Base-by-base conservation (phyloP, 2,888 invertebrate genomes). In the Drosophila peninsularis region DNA sequence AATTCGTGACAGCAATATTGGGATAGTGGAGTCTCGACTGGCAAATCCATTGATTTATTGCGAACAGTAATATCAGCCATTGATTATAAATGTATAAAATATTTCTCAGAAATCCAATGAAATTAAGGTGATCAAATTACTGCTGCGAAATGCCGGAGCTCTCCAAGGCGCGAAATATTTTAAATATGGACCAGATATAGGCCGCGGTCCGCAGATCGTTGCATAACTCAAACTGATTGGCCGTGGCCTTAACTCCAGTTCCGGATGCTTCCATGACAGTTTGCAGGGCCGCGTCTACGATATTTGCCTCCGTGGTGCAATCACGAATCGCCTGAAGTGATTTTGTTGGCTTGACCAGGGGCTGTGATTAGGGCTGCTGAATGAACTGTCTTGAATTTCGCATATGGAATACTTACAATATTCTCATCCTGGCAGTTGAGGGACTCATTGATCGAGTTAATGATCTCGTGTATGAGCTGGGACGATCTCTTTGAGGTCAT, bases 241-340 rank as follows among this genome's bases (percentile, higher is more conserved):
- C 96, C 37, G 97, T 97, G 92, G 95, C 95, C 96, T 98, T 98
- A 86, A 99, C 98, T 92, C 98, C 98, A 94, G 95, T 95, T 56
- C 98, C 98, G 45, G 99, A 98, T 89, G 97, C 94, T 93, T 98
- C 98, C 98, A 99, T 99, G 56, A 99, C 98, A 92, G 98, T 98
- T 92, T 98, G 98, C 56, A 99, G 94, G 66, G 99, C 99, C 75
- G 98, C 98, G 93, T 99, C 98, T 14, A 99, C 99, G 88, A 99
- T 99, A 91, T 99, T 99, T 90, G 99, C 98, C 92, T 99, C 99
- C 52, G 97, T 98, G 69, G 99, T 91, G 55, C 91, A 91, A 34
- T 91, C 88, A 0, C 87, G 79, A 5, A 91, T 82, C 11, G 32
- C 49, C 44, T 64, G 61, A 0, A 91, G 74, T 0, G 58, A 65